Evolutionary conservation across 2,113 vertebrate species (phyloP).

Genomic region (Neogobius melanostomus): DNA sequence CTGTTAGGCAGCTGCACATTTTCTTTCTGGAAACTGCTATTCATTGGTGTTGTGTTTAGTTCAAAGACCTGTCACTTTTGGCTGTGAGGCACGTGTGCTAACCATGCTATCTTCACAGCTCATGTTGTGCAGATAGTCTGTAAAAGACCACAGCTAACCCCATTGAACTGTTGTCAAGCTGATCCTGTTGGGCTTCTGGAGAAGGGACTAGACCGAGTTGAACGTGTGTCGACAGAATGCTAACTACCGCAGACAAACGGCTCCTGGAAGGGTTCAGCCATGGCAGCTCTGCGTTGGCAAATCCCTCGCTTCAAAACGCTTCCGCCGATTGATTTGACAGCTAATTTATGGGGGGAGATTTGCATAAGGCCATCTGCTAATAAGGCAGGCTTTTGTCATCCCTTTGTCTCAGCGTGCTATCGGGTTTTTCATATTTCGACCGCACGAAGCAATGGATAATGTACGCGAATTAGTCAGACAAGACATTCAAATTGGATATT

Average conservation of each 20-base stretch:
- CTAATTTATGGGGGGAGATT: conserved; percentile 77
- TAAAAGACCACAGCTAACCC: not conserved
- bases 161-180: not conserved
- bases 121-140: not conserved
- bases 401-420: conserved; percentile 58
- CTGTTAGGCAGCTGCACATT: no score
- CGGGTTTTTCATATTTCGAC: conserved; percentile 41
- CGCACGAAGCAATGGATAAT: conserved; percentile 68
- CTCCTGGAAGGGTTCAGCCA: conserved; percentile 52
- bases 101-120: not conserved
- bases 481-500: conserved; percentile 80
- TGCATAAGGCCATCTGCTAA: conserved; percentile 70
- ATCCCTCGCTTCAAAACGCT: conserved; percentile 58
- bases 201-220: conserved; percentile 28
- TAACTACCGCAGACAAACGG: conserved; percentile 59
- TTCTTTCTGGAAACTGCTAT: no score
- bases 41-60: no score
- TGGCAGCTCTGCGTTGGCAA: conserved; percentile 36
- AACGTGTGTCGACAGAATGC: conserved; percentile 41
- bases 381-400: conserved; percentile 62
- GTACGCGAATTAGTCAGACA: conserved; percentile 72
- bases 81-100: no score
- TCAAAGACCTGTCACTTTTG: no score
- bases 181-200: conserved; percentile 31
- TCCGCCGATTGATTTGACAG: conserved; percentile 74